Conservation (phyloP, 2,113 vertebrate species). For the Capreolus pygargus region DNA sequence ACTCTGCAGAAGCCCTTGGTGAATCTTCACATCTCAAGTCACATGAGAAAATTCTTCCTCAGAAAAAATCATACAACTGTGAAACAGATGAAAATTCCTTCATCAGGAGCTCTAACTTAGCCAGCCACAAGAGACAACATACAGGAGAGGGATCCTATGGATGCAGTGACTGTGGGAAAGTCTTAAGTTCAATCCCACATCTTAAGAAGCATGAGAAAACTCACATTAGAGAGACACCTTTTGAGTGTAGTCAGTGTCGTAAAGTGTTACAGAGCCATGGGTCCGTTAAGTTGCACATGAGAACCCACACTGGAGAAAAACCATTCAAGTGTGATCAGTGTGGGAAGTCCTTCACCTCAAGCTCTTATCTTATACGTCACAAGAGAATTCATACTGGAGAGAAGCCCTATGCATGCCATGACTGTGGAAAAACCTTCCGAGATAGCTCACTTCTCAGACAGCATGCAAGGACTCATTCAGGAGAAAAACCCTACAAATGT, state of each 20-base stretch:
- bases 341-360: background rate
- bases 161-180: background rate
- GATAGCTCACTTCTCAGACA: conserved; percentile 11
- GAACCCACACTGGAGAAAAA: background rate
- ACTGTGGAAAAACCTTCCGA: background rate
- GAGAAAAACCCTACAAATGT: conserved; percentile 6
- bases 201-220: background rate
- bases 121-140: background rate
- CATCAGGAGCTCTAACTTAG: background rate
- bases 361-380: background rate
- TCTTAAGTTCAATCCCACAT: background rate
- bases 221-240: background rate
- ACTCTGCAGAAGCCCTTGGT: background rate
- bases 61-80: background rate
- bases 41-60: background rate
- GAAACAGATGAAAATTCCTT: conserved; percentile 17
- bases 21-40: background rate
- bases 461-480: background rate
- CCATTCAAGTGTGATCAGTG: conserved; percentile 19
- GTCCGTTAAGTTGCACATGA: conserved; percentile 24
- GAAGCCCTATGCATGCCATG: background rate
- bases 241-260: conserved; percentile 34
- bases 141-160: background rate
- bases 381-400: background rate
- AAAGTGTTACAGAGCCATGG: conserved; percentile 12